Evolutionary conservation across 2,888 invertebrate genomes (phyloP).

Genomic region (Itoplectis maculator): DNA sequence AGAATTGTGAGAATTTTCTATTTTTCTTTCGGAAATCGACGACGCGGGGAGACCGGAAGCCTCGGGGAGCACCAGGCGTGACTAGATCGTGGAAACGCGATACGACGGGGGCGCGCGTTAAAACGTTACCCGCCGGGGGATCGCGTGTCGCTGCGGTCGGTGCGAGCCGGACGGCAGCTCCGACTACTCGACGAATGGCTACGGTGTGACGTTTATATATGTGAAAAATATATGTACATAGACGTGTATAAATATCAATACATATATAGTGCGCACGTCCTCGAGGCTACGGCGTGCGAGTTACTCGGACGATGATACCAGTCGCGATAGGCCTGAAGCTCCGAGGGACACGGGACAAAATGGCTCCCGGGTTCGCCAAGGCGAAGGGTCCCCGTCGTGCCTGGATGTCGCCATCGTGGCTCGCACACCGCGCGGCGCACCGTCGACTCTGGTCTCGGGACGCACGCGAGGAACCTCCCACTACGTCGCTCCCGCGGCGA

Average conservation of each 20-base stretch:
- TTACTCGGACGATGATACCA: constrained; percentile 27
- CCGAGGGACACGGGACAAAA: constrained; percentile 49
- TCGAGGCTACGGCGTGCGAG: not conserved
- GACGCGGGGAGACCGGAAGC: constrained; percentile 57
- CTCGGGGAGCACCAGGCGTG: constrained; percentile 65
- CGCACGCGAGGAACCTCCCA: constrained; percentile 63
- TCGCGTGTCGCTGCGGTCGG: constrained; percentile 55
- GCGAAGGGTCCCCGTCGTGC: constrained; percentile 25
- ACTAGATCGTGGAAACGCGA: constrained; percentile 60
- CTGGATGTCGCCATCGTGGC: constrained; percentile 56
- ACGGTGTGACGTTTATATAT: no score
- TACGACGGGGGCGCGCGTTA: constrained; percentile 54
- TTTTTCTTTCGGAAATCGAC: constrained; percentile 19
- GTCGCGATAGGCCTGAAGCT: constrained; percentile 29
- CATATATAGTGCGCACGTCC: not conserved
- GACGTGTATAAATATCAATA: no score
- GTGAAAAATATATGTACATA: no score
- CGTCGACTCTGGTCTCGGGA: constrained; percentile 37
- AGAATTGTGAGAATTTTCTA: constrained; percentile 26
- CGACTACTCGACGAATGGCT: constrained; percentile 14
- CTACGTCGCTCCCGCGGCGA: constrained; percentile 27
- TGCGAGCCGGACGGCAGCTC: constrained; percentile 24
- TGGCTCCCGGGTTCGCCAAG: constrained; percentile 40
- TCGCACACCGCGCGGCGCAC: no score
- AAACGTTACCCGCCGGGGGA: constrained; percentile 47